Evolutionary conservation across 2,113 vertebrate genomes (phyloP).

Genomic region (Aphelocoma coerulescens): DNA sequence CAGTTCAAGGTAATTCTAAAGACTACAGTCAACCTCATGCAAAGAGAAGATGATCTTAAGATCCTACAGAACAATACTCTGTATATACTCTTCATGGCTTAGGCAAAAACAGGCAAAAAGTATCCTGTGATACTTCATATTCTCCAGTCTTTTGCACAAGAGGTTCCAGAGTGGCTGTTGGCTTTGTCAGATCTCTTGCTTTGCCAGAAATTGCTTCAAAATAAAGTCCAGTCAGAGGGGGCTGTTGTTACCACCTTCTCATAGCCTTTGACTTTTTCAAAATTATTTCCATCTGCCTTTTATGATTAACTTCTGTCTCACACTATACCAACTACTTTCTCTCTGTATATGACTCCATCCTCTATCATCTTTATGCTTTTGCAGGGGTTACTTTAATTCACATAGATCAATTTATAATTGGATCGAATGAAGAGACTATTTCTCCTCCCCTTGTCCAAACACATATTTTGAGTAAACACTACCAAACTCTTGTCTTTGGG

Average conservation of each 20-base stretch:
- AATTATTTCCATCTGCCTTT: conserved; percentile 17
- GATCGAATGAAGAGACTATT: not conserved
- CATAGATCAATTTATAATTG: not conserved
- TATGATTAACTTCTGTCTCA: conserved; percentile 18
- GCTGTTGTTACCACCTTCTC: not conserved
- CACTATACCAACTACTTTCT: not conserved
- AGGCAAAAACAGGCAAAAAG: not conserved
- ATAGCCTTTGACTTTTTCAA: not conserved
- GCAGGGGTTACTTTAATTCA: not conserved
- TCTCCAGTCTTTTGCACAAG: not conserved
- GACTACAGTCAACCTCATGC: not conserved
- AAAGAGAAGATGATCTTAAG: not conserved
- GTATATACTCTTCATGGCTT: not conserved
- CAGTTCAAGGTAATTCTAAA: not conserved
- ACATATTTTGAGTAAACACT: not conserved
- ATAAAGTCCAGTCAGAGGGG: not conserved
- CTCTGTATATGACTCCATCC: conserved; percentile 7
- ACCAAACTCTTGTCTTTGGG: not conserved
- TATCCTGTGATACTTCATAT: not conserved
- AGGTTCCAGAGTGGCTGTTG: not conserved
- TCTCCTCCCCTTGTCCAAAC: not conserved
- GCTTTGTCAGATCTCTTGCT: not conserved
- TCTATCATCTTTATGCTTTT: not conserved
- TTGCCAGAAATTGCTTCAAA: not conserved
- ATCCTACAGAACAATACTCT: not conserved